These are phyloP conservation scores for Balearica regulorum DNA, from an alignment of 2,797 vertebrate species.

Conservation along the genomic window DNA sequence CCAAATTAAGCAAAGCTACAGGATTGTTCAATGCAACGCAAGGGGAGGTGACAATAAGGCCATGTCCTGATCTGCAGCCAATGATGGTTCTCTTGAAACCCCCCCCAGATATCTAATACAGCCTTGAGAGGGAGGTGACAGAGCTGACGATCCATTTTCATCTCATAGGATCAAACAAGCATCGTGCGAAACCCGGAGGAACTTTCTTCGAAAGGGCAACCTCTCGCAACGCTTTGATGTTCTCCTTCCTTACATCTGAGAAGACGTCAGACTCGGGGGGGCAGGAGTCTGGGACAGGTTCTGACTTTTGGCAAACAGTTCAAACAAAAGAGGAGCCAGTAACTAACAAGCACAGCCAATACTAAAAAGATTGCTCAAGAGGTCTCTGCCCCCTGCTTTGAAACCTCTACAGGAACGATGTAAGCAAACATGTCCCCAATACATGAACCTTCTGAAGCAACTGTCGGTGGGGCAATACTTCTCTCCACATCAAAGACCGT, in stretches of 20 bases:
- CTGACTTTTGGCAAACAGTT: constrained; percentile 43
- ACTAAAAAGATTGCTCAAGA: not conserved
- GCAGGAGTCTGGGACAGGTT: constrained; percentile 17
- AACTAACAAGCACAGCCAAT: not conserved
- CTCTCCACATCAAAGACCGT: not conserved
- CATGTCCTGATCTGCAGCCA: not conserved
- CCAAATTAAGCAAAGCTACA: not conserved
- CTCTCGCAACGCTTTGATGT: not conserved
- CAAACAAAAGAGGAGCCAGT: constrained; percentile 4
- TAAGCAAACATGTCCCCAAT: not conserved
- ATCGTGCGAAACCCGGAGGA: not conserved
- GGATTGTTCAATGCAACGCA: not conserved
- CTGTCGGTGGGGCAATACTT: not conserved
- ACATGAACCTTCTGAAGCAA: not conserved
- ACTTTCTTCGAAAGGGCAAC: constrained; percentile 1
- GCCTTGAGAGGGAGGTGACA: not conserved
- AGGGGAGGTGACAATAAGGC: not conserved
- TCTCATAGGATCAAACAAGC: constrained; percentile 12
- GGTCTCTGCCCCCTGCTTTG: constrained; percentile 8
- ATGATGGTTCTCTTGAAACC: not conserved
- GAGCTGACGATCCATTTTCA: not conserved
- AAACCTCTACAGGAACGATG: not conserved
- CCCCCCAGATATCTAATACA: not conserved
- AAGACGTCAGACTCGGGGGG: not conserved
- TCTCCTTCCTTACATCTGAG: constrained; percentile 16